Evolutionary conservation across 2,113 vertebrate species (phyloP).

Genomic region (Macaca fascicularis): DNA sequence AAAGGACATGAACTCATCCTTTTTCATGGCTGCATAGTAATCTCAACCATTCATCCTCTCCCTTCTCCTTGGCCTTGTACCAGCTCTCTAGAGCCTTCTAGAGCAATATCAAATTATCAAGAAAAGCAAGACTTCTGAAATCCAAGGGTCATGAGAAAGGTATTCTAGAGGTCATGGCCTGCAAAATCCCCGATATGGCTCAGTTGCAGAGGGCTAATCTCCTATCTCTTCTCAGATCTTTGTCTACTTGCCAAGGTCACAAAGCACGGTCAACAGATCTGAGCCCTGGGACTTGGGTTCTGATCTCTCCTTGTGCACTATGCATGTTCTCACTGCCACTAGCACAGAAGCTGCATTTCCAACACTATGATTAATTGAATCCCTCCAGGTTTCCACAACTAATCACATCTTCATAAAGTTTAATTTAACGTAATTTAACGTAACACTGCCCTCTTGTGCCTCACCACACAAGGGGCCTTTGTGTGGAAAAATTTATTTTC

Average conservation of each 20-base stretch:
- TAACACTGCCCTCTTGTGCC: conserved; percentile 89
- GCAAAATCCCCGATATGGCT: background rate
- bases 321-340: background rate
- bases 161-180: background rate
- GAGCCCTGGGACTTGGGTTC: background rate
- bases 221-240: background rate
- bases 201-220: background rate
- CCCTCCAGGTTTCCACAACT: conserved; percentile 23
- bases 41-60: background rate
- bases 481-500: conserved; percentile 20
- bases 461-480: conserved; percentile 71
- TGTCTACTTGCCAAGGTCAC: background rate
- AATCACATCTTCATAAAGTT: conserved; percentile 65
- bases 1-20: no score
- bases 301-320: background rate
- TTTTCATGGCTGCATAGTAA: no score
- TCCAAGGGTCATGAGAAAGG: background rate
- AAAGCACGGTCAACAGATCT: background rate
- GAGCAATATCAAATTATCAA: background rate
- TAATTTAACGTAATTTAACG: conserved; percentile 82
- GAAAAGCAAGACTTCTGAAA: background rate
- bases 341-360: background rate
- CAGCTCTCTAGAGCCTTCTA: background rate
- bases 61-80: background rate
- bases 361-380: background rate